These are phyloP conservation scores for Pangasius sanitwongsei DNA, from an alignment of 2,797 vertebrate genomes.

Conservation along the genomic window DNA sequence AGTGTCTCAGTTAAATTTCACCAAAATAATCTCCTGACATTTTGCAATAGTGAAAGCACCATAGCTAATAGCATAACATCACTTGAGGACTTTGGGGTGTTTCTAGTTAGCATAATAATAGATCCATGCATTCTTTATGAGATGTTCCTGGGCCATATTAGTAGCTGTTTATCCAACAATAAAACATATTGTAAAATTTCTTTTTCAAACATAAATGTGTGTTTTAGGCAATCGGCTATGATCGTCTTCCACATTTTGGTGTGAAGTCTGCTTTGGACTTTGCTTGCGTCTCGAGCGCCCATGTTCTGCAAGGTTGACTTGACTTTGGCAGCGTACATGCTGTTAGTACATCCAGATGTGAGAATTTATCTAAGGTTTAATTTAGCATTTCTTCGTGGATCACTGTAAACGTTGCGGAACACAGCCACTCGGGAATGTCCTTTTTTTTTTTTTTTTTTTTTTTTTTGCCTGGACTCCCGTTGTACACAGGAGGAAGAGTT, in stretches of 20 bases:
- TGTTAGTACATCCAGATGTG: slow-evolving; percentile 24
- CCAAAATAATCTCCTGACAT: not conserved
- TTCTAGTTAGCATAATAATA: not conserved
- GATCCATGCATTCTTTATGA: not conserved
- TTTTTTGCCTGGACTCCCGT: not conserved
- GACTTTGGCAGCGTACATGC: not conserved
- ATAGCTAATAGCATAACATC: not conserved
- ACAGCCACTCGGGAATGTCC: slow-evolving; percentile 17
- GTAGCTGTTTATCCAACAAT: not conserved
- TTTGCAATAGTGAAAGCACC: not conserved
- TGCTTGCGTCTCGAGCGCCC: not conserved
- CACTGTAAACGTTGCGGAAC: not conserved
- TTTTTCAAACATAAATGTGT: not conserved
- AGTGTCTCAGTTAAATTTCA: not conserved
- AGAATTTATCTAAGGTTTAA: slow-evolving; percentile 25
- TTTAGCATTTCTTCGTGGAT: slow-evolving; percentile 28
- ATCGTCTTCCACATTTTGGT: not conserved
- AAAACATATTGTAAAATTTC: not conserved
- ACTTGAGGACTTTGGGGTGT: not conserved
- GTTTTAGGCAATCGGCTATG: not conserved
- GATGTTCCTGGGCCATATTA: not conserved
- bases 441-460: not conserved
- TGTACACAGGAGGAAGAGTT: not conserved
- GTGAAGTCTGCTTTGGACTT: not conserved
- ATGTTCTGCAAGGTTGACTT: slow-evolving; percentile 1